Evolutionary conservation across 92 coral and sea anemone genomes (phyloP), one percentile per base, ranked within the genome.

Genomic region (Phenganax subtilis): DNA sequence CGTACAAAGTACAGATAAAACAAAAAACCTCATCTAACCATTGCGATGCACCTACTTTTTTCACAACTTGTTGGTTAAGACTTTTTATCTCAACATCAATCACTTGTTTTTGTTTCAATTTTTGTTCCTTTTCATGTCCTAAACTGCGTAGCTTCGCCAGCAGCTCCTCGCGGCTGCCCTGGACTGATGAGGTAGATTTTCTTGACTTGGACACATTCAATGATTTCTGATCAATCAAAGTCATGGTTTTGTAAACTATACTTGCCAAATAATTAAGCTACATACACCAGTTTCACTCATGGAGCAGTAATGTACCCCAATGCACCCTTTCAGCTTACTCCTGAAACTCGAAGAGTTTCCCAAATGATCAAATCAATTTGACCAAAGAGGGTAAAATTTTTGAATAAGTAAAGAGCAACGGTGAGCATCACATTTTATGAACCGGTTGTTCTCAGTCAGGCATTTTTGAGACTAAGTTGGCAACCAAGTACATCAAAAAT

Each of bases 61-160:
- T 80, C 74, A 84, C 87, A 8, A 94, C 93, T 75, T 85, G 92
- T 20, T 65, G 71, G 62, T 87, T 94, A 1, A 92, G 85, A 12
- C 84, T 84, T 75, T 82, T 92, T 12, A 94, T 81, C 25, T 94
- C 97, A 64, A 79, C 89, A 75, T 94, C 97, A 14, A 89, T 86
- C 68, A 86, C 89, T 85, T 91, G 91, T n/a, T 92, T 86, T 7
- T 71, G 85, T 16, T 92, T 89, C 56, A 87, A 85, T 31, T 87
- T 89, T 81, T 90, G 84, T 57, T 94, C 96, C 25, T 89, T 86
- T 55, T 82, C 88, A 28, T 82, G 88, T 54, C 86, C 90, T 37
- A 87, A 84, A 14, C 80, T 80, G 31, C 86, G 89, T 28, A 87
- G 87, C 58, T 92, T 97, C 12, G 75, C 73, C 83, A 84, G 79